Base-by-base conservation (phyloP, 1,140 invertebrate species). In the Lepidurus couesii region DNA sequence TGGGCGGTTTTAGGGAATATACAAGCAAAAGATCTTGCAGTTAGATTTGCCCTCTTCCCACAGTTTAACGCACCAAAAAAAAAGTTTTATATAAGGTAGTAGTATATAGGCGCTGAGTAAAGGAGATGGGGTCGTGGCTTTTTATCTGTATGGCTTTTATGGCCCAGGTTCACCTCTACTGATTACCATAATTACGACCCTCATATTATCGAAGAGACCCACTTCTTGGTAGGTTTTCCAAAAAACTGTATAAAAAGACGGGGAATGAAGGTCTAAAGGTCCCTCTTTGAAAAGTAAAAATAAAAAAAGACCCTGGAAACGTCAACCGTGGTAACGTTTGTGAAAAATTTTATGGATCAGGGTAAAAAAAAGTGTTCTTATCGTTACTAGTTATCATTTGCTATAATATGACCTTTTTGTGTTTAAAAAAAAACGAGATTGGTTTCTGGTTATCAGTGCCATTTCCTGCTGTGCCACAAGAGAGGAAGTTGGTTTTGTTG, bases 141-240 rank as follows among this genome's bases (percentile, higher is more conserved):
- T 65, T 65, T 65, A 65, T 65, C 53, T 9, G 53, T 65, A 65
- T 65, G 53, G 53, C n/a, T 65, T 65, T 65, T 65, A 65, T 65
- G 53, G 53, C 21, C 53, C 53, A 65, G 53, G 53, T 65, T 65
- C 53, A 65, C 53, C 53, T 65, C 3, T 65, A 65, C 53, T 65
- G 53, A 65, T 65, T 65, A 65, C 53, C 53, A 65, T 65, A 65
- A 65, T 65, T 65, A 65, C 53, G 53, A 65, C 53, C 53, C 53
- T 65, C 21, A 65, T 65, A 65, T 65, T 65, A 65, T 65, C 53
- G 53, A 21, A 11, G 53, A 65, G 53, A 65, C 21, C n/a, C 53
- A 65, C 53, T 65, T 65, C 53, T 65, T 65, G 53, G 53, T 65
- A 65, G 53, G 9, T 65, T 65, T 65, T 65, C 53, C 21, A 21